These are phyloP conservation scores for Acleris emargana DNA, from an alignment of 2,888 invertebrate genomes.

Conservation along the genomic window DNA sequence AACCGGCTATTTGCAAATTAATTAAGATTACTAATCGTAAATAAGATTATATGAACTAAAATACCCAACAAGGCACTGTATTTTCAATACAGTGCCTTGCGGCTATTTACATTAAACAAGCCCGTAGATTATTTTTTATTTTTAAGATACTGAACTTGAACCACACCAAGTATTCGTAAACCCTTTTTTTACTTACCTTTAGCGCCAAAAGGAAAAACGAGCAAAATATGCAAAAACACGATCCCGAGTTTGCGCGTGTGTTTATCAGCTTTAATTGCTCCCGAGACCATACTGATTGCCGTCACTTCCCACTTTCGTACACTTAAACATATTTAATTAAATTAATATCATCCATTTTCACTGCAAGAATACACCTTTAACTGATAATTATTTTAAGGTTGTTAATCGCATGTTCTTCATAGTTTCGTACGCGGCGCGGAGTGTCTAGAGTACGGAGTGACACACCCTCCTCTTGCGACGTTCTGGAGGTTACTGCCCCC, in stretches of 20 bases:
- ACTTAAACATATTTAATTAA: conserved; percentile 50
- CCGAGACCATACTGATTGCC: conserved; percentile 70
- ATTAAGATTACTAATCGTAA: not conserved
- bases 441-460: conserved; percentile 57
- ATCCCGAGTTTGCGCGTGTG: conserved; percentile 71
- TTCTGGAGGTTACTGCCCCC: conserved; percentile 76
- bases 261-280: conserved; percentile 73
- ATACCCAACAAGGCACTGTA: not conserved
- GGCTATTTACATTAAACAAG: not conserved
- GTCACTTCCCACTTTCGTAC: conserved; percentile 58
- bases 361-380: conserved; percentile 3
- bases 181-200: conserved; percentile 61
- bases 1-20: conserved; percentile 1
- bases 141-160: not conserved
- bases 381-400: conserved; percentile 4
- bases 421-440: conserved; percentile 71
- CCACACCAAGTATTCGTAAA: not conserved
- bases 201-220: conserved; percentile 57
- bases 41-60: not conserved
- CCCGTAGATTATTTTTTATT: not conserved
- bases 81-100: too few species aligned
- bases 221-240: conserved; percentile 72
- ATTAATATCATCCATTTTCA: conserved; percentile 18
- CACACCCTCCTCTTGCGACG: conserved; percentile 68
- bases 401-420: conserved; percentile 39